Evolutionary conservation across 2,888 invertebrate species (phyloP).

Genomic region (Drosophila paracracens): DNA sequence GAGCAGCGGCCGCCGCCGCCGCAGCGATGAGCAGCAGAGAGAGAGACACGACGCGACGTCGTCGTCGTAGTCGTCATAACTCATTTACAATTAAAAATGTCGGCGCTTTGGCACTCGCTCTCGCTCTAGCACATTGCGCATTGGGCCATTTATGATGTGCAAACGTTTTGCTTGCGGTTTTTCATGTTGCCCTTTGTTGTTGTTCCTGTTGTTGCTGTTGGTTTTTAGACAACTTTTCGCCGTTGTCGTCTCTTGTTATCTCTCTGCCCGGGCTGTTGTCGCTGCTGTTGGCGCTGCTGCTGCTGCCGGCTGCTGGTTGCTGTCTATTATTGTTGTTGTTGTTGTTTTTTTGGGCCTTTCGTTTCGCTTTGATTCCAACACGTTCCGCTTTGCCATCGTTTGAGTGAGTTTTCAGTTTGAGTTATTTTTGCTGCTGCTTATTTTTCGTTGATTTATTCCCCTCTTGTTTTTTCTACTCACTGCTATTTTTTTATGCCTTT

Average conservation of each 20-base stretch:
- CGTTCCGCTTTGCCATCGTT: conserved; percentile 72
- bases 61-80: conserved; percentile 70
- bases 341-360: conserved; percentile 41
- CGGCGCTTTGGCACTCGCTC: conserved; percentile 74
- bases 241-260: conserved; percentile 70
- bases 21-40: conserved; percentile 43
- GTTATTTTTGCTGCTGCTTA: not conserved
- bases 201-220: conserved; percentile 25
- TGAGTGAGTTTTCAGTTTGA: conserved; percentile 48
- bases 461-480: conserved; percentile 2
- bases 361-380: conserved; percentile 81
- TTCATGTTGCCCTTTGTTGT: conserved; percentile 56
- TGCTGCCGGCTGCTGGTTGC: conserved; percentile 5
- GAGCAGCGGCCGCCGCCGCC: conserved; percentile 18
- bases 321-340: not conserved
- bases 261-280: conserved; percentile 47
- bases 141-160: conserved; percentile 81
- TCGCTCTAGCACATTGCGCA: conserved; percentile 38
- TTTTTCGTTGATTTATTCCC: conserved; percentile 6
- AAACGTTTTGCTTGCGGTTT: conserved; percentile 84
- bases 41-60: conserved; percentile 29
- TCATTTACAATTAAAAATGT: conserved; percentile 84
- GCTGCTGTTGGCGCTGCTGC: conserved; percentile 21
- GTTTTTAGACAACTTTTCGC: conserved; percentile 73
- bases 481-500: conserved; percentile 4